Evolutionary conservation across 2,113 vertebrate species (phyloP).

Genomic region (Ariopsis seemanni): DNA sequence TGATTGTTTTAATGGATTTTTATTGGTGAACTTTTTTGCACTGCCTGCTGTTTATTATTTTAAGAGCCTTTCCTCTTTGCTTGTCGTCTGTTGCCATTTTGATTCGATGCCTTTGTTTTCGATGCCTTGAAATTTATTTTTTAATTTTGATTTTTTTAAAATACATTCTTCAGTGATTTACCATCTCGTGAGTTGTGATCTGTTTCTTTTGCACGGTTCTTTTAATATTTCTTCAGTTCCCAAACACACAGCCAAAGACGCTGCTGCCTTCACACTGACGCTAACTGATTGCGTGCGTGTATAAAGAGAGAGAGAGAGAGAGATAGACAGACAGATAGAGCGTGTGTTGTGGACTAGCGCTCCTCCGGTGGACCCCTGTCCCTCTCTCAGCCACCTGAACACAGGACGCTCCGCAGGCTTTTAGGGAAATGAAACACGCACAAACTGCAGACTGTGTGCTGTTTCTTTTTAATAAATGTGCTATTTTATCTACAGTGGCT

Average conservation of each 20-base stretch:
- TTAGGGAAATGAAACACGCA: constrained; percentile 1
- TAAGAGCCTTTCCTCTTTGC: constrained; percentile 40
- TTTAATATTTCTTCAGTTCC: background rate
- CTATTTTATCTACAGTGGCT: constrained; percentile 20
- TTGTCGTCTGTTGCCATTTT: constrained; percentile 43
- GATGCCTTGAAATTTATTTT: constrained; percentile 53
- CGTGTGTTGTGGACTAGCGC: background rate
- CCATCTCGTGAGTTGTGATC: constrained; percentile 60
- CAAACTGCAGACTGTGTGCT: constrained; percentile 16
- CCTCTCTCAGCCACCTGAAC: constrained; percentile 16
- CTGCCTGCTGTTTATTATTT: constrained; percentile 68
- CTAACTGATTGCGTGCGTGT: constrained; percentile 2
- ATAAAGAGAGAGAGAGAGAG: too few species aligned
- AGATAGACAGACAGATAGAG: background rate
- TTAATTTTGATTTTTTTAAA: constrained; percentile 63
- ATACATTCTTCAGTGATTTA: constrained; percentile 71
- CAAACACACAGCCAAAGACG: constrained; percentile 63
- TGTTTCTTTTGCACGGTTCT: constrained; percentile 36
- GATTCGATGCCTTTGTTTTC: constrained; percentile 24
- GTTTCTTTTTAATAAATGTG: constrained; percentile 35
- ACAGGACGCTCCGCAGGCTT: background rate
- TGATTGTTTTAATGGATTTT: constrained; percentile 60
- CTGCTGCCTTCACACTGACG: constrained; percentile 26
- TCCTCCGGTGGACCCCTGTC: constrained; percentile 5
- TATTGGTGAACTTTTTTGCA: constrained; percentile 71